Evolutionary conservation across 2,113 vertebrate species (phyloP).

Genomic region (Melierax canorus): DNA sequence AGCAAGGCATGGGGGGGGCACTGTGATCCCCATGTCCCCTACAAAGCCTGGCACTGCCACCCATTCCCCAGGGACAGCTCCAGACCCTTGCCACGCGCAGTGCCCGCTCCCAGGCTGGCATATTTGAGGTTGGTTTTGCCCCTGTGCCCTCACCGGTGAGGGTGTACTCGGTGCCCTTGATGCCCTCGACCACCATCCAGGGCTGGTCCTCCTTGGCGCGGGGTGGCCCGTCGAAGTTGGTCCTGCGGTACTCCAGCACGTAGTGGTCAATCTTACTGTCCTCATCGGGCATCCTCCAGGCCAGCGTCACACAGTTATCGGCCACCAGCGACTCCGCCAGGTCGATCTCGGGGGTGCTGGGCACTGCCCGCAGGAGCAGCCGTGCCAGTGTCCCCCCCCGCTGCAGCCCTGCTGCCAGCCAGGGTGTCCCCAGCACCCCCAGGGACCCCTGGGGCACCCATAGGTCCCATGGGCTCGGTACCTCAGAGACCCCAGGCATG

Average conservation of each 20-base stretch:
- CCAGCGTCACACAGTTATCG: conserved; percentile 87
- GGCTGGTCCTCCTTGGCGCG: conserved; percentile 91
- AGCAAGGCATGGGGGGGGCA: rapidly evolving
- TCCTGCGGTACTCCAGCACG: conserved; percentile 86
- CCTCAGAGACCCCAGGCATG: no score
- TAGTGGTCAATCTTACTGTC: conserved; percentile 94
- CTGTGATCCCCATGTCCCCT: rapidly evolving
- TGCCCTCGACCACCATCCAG: conserved; percentile 95
- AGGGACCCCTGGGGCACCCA: rapidly evolving
- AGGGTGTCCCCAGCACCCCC: not conserved
- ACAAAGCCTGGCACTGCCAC: not conserved
- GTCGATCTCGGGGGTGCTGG: conserved; percentile 89
- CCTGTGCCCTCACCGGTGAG: conserved; percentile 75
- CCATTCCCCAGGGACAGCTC: not conserved
- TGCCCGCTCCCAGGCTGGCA: not conserved
- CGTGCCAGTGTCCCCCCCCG: not conserved
- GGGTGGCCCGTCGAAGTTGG: conserved; percentile 90
- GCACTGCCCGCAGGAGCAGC: conserved; percentile 72
- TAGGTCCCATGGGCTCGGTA: rapidly evolving
- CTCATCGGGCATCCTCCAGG: conserved; percentile 84
- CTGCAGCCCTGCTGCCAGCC: not conserved
- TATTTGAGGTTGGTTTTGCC: rapidly evolving
- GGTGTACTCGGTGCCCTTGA: conserved; percentile 82
- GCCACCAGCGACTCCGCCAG: conserved; percentile 86
- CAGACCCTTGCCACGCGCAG: not conserved